Base-by-base conservation (phyloP, 2,888 invertebrate species). In the Linnaemya tessellans region DNA sequence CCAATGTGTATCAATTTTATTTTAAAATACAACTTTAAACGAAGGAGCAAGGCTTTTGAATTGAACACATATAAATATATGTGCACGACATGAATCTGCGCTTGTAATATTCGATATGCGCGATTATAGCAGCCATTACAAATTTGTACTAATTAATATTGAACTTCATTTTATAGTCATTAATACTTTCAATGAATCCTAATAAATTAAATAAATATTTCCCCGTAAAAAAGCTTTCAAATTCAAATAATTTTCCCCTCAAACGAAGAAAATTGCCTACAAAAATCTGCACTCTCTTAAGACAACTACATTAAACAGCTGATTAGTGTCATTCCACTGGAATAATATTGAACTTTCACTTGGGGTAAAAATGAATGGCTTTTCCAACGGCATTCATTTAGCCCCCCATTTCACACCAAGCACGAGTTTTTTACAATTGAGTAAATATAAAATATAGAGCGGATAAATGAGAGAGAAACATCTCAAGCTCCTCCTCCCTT, bases 401-500 rank as follows among this genome's bases (percentile, higher is more conserved):
- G 25, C 18, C 65, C 60, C 58, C 13, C 49, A 15, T 11, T 20
- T 62, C 78, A 62, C 3, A 41, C 51, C 18, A 3, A 10, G 10
- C 3, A 60, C 1, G 11, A 43, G 11, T 8, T 30, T 64, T 54
- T 0, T 51, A 41, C 10, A 51, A 46, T 4, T 35, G 68, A 70
- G 68, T 70, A 51, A 15, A 22, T 8, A 15, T 25, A 20, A 20
- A 60, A 8, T 11, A 7, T 3, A 10, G 9, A 82, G 62, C 54
- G 30, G 43, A 9, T 11, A 54, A 38, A 56, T 38, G 49, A 60
- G 67, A 77, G 62, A 41, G 7, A 41, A 49, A 30, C 5, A 7
- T 9, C 11, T 25, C n/a, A 68, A 73, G 54, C 85, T 79, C 85
- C 85, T 79, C 85, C 85, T 79, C 85, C 85, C 20, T 38, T 41